Evolutionary conservation across 1,140 invertebrate species (phyloP).

Genomic region (Drosophila nasuta): DNA sequence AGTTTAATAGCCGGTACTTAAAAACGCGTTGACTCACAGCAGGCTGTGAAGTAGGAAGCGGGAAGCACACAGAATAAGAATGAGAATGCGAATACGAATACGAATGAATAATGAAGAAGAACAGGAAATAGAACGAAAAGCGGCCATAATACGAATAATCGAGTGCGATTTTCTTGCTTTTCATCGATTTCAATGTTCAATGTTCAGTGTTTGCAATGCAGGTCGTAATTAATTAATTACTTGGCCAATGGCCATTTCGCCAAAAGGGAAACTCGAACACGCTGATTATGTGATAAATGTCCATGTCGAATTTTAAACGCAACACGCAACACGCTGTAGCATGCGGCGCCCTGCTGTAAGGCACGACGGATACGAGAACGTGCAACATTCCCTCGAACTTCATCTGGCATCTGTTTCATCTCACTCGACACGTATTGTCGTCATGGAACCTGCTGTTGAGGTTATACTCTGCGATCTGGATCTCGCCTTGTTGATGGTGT

Average conservation of each 20-base stretch:
- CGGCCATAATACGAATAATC: neutral
- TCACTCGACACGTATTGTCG: slow-evolving; percentile 76
- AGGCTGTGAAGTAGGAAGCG: slow-evolving; percentile 9
- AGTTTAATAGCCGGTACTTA: slow-evolving; percentile 78
- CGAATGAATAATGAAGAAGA: slow-evolving; percentile 1
- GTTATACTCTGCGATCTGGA: neutral
- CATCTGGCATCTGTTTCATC: slow-evolving; percentile 73
- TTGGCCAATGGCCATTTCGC: slow-evolving; percentile 6
- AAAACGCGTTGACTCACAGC: slow-evolving; percentile 74
- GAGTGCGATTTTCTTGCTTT: slow-evolving; percentile 31
- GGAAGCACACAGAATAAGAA: neutral
- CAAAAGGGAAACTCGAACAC: slow-evolving; percentile 23
- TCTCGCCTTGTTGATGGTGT: slow-evolving; percentile 36
- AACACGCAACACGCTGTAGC: neutral
- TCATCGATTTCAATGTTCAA: neutral
- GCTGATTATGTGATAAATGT: slow-evolving; percentile 56
- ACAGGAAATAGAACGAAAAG: slow-evolving; percentile 20
- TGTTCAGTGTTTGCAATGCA: slow-evolving; percentile 53
- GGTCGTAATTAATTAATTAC: slow-evolving; percentile 31
- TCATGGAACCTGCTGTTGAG: slow-evolving; percentile 38
- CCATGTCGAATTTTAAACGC: neutral
- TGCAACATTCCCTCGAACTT: slow-evolving; percentile 22
- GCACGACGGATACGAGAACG: no score
- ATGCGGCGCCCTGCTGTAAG: neutral
- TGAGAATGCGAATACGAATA: no score